Evolutionary conservation across 2,797 vertebrate genomes (phyloP).

Genomic region (Neosalanx taihuensis): DNA sequence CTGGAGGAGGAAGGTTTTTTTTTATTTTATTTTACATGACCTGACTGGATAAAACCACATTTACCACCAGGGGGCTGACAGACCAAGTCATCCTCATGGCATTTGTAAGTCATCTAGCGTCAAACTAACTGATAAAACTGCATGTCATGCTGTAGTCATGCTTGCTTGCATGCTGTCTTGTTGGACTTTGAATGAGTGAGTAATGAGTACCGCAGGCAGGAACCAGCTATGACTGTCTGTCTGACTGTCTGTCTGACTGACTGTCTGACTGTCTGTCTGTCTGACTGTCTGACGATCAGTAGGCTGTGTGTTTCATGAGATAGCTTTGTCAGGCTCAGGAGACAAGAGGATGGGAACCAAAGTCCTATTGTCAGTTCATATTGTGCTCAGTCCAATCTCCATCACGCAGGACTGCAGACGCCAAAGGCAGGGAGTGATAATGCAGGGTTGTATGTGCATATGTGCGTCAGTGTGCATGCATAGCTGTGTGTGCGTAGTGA

Average conservation of each 20-base stretch:
- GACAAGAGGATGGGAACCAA: conserved; percentile 51
- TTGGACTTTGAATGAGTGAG: no score
- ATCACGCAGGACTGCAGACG: conserved; percentile 44
- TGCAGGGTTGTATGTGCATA: conserved; percentile 23
- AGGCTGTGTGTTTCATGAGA: conserved; percentile 44
- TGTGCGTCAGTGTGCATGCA: not conserved
- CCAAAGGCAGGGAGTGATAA: conserved; percentile 43
- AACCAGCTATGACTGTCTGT: conserved; percentile 6
- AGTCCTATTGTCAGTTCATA: conserved; percentile 64
- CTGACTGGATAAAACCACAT: not conserved
- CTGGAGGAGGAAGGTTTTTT: not conserved
- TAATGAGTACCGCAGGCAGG: conserved; percentile 1
- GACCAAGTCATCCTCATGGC: not conserved
- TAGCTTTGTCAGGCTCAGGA: conserved; percentile 50
- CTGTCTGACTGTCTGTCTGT: conserved; percentile 5
- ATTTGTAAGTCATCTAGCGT: not conserved
- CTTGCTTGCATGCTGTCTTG: not conserved
- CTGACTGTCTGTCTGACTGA: conserved; percentile 1
- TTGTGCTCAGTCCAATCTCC: conserved; percentile 57
- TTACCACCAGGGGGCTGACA: not conserved
- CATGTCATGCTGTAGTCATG: not conserved
- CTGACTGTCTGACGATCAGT: conserved; percentile 20
- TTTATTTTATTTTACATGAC: not conserved
- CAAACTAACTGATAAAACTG: not conserved
- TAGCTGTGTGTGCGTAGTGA: not conserved